Evolutionary conservation across 2,888 invertebrate species (phyloP).

Genomic region (Strigamia maritima): DNA sequence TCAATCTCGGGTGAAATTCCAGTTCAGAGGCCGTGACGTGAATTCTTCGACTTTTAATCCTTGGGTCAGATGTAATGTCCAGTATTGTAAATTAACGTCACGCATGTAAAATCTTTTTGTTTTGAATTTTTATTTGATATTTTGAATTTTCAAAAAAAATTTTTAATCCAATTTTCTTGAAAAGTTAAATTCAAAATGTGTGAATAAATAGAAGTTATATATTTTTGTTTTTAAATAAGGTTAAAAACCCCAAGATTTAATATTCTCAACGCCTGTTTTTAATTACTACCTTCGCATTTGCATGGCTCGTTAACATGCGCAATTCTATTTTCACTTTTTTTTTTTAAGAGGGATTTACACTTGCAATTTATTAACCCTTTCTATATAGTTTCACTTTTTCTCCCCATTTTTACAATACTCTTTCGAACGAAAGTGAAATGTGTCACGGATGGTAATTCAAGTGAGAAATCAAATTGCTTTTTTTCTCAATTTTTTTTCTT

Average conservation of each 20-base stretch:
- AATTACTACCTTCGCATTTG: slow-evolving; percentile 22
- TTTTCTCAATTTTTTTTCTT: background rate
- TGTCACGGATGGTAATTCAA: slow-evolving; percentile 31
- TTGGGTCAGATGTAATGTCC: background rate
- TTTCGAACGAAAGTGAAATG: slow-evolving; percentile 16
- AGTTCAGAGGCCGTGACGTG: slow-evolving; percentile 21
- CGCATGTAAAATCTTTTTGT: too few species aligned
- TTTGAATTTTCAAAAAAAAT: too few species aligned
- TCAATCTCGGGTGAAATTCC: slow-evolving; percentile 29
- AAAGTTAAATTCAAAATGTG: too few species aligned
- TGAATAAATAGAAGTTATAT: too few species aligned
- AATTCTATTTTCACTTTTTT: background rate
- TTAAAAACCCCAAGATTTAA: background rate
- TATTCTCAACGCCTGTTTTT: slow-evolving; percentile 23
- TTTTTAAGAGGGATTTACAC: background rate
- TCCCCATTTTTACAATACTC: background rate
- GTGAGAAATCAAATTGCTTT: slow-evolving; percentile 28
- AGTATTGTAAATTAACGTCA: background rate
- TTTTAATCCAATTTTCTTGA: too few species aligned
- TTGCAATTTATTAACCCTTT: background rate
- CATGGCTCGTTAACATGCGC: background rate
- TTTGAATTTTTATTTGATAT: too few species aligned
- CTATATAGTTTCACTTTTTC: background rate
- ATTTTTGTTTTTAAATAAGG: background rate
- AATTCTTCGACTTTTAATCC: slow-evolving; percentile 26